These are phyloP conservation scores for Berghia stephanieae DNA, from an alignment of 1,140 invertebrate species.

Conservation along the genomic window DNA sequence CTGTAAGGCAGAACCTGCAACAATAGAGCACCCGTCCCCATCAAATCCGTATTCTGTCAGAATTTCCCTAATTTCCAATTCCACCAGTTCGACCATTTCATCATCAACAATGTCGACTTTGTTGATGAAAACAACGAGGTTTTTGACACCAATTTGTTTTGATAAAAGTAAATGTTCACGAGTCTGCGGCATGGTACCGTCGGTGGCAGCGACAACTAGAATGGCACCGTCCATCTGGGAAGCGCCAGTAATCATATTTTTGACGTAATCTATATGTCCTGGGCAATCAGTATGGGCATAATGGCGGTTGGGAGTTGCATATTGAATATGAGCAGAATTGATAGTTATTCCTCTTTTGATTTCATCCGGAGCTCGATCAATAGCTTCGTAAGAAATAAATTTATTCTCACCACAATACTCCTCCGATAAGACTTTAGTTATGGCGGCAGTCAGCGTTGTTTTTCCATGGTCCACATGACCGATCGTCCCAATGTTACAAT, in stretches of 20 bases:
- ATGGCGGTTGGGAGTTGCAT: constrained; percentile 84
- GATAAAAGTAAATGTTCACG: constrained; percentile 95
- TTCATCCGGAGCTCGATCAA: constrained; percentile 95
- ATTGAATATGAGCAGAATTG: constrained; percentile 93
- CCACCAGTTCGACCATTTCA: constrained; percentile 95
- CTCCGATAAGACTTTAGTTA: constrained; percentile 73
- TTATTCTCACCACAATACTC: constrained; percentile 69
- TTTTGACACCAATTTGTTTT: constrained; percentile 93
- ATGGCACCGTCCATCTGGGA: constrained; percentile 99
- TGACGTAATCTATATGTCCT: constrained; percentile 96
- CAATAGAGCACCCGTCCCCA: constrained; percentile 77
- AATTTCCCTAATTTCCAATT: constrained; percentile 93
- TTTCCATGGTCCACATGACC: constrained; percentile 99
- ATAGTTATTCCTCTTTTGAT: constrained; percentile 96
- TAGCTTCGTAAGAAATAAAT: constrained; percentile 87
- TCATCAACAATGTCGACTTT: constrained; percentile 91
- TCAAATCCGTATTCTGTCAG: constrained; percentile 86
- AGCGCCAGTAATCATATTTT: constrained; percentile 99
- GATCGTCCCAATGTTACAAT: constrained; percentile 97
- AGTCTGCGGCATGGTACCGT: constrained; percentile 99
- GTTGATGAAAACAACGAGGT: constrained; percentile 95
- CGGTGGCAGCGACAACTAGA: constrained; percentile 97
- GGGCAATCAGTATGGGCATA: constrained; percentile 98
- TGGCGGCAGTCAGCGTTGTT: constrained; percentile 95
- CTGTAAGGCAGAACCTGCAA: constrained; percentile 86